Conservation (phyloP, 2,113 vertebrate genomes). For the Myxocyprinus asiaticus region DNA sequence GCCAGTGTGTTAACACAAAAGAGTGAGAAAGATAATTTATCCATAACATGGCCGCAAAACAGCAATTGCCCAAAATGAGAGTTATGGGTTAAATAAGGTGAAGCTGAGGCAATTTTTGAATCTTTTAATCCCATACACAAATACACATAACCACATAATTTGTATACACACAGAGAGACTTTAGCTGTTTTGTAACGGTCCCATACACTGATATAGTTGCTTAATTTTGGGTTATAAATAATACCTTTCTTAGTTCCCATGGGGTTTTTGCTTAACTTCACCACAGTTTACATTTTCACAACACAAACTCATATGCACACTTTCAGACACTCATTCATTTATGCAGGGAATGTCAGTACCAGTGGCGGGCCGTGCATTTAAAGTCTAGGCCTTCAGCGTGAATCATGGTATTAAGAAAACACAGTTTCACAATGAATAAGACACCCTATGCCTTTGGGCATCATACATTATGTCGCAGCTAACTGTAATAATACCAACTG, state of each 20-base stretch:
- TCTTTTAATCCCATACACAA: not conserved
- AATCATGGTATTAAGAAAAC: too few relatives aligned
- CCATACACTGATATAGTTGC: conserved; percentile 6
- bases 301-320: not conserved
- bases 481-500: too few relatives aligned
- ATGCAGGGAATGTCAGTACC: not conserved
- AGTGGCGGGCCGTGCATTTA: too few relatives aligned
- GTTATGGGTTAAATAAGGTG: not conserved
- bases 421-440: too few relatives aligned
- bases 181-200: not conserved
- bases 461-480: too few relatives aligned
- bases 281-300: too few relatives aligned
- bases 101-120: not conserved
- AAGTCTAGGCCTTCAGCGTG: too few relatives aligned
- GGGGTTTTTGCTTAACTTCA: conserved; percentile 35
- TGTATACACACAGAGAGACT: too few relatives aligned
- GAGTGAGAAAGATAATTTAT: conserved; percentile 32
- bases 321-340: conserved; percentile 9
- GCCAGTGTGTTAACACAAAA: conserved; percentile 22
- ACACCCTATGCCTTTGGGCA: too few relatives aligned
- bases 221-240: not conserved
- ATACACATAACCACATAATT: conserved; percentile 3
- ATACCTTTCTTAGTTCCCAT: not conserved
- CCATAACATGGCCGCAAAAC: conserved; percentile 21
- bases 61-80: conserved; percentile 8